These are phyloP conservation scores for Oreochromis spilurus DNA, from an alignment of 2,113 vertebrate genomes.

Conservation along the genomic window DNA sequence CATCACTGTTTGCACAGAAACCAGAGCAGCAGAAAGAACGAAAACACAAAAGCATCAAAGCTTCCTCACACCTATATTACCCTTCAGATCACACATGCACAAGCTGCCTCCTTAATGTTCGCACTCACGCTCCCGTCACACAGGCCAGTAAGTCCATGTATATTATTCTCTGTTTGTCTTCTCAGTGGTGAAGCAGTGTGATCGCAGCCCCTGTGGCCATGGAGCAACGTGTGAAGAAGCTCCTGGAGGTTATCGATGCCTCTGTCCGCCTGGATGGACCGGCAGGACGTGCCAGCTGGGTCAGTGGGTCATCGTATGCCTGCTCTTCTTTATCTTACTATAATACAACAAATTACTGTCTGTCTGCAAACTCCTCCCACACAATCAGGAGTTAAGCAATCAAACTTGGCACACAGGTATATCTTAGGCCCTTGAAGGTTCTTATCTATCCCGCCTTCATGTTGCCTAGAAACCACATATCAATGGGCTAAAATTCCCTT, in stretches of 20 bases:
- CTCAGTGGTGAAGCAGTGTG: slow-evolving; percentile 86
- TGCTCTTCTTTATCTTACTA: background rate
- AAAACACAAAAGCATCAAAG: slow-evolving; percentile 26
- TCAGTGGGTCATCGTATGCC: slow-evolving; percentile 62
- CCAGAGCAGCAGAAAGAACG: slow-evolving; percentile 38
- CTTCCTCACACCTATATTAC: slow-evolving; percentile 30
- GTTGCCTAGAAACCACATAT: background rate
- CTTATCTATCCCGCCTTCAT: background rate
- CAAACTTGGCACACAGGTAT: background rate
- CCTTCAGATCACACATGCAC: slow-evolving; percentile 1
- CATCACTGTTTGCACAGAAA: slow-evolving; percentile 65
- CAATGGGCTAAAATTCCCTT: background rate
- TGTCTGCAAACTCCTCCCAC: background rate
- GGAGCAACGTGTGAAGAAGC: slow-evolving; percentile 92
- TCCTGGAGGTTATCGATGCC: slow-evolving; percentile 84
- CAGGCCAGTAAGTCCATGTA: slow-evolving; percentile 20
- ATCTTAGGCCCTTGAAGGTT: background rate
- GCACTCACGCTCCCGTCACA: slow-evolving; percentile 19
- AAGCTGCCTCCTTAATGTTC: background rate
- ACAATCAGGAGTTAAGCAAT: background rate
- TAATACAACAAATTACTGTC: background rate
- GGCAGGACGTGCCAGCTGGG: slow-evolving; percentile 95
- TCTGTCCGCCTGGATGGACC: slow-evolving; percentile 92
- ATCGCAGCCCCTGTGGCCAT: slow-evolving; percentile 87
- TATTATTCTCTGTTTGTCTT: background rate